Conservation (phyloP, 2,888 invertebrate genomes). For the Papilio protenor region DNA sequence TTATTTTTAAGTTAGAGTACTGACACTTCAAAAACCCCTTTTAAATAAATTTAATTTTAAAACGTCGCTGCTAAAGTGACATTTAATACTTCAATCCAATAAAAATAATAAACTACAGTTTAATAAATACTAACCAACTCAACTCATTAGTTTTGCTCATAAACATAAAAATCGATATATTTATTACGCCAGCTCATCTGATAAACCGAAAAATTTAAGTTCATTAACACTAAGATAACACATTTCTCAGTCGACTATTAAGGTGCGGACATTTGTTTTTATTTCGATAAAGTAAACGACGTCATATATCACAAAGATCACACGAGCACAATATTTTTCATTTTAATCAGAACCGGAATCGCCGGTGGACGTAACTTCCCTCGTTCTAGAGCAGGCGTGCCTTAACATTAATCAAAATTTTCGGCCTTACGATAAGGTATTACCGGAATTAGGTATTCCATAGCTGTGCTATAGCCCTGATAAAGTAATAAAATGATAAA, state of each 20-base stretch:
- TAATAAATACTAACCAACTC: constrained; percentile 25
- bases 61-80: constrained; percentile 66
- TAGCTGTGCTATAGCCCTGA: constrained; percentile 56
- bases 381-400: constrained; percentile 50
- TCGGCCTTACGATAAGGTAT: constrained; percentile 61
- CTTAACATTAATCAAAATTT: constrained; percentile 70
- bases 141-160: constrained; percentile 18
- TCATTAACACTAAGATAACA: constrained; percentile 74
- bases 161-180: constrained; percentile 72
- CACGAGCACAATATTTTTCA: constrained; percentile 62
- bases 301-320: constrained; percentile 49
- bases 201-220: constrained; percentile 71
- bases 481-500: constrained; percentile 74
- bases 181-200: constrained; percentile 71
- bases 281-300: constrained; percentile 43
- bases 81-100: background rate
- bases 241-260: constrained; percentile 46
- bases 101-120: constrained; percentile 2
- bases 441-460: constrained; percentile 63
- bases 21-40: too few relatives aligned
- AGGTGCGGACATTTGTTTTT: constrained; percentile 27
- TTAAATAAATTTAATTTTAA: too few relatives aligned
- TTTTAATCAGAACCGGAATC: constrained; percentile 62
- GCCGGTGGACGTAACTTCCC: constrained; percentile 51
- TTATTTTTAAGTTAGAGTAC: too few relatives aligned